phyloP scores from a whole-genome alignment of 1,140 invertebrate species.

The Trichogramma pretiosum region DNA sequence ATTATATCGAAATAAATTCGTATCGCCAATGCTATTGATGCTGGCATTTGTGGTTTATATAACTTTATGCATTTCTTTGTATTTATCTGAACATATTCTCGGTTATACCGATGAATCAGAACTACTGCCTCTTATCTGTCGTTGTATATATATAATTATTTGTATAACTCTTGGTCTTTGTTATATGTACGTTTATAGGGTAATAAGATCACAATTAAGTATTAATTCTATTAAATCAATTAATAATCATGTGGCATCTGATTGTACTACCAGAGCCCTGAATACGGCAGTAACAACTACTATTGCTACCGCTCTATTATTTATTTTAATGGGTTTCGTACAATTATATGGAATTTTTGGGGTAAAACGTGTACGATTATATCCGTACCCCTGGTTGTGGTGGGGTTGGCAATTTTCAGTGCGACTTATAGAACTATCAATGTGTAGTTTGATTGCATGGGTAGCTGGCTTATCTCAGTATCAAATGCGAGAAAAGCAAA shows the following conservation, averaged over 20 bases:
- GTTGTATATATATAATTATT: conserved; percentile 70
- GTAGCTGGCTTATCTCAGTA: conserved; percentile 60
- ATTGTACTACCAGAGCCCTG: conserved; percentile 40
- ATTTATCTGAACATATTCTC: conserved; percentile 56
- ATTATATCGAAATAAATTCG: conserved; percentile 48
- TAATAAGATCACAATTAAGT: conserved; percentile 37
- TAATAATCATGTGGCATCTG: conserved; percentile 33
- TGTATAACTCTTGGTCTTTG: conserved; percentile 71
- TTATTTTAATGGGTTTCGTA: conserved; percentile 68
- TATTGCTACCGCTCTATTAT: conserved; percentile 72
- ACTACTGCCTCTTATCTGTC: conserved; percentile 66
- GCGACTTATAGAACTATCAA: conserved; percentile 71
- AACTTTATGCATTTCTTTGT: conserved; percentile 65
- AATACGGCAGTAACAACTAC: conserved; percentile 76
- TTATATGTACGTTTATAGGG: conserved; percentile 73
- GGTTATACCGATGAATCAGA: conserved; percentile 43
- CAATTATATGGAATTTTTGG: conserved; percentile 77
- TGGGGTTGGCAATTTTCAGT: conserved; percentile 82
- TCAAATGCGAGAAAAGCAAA: conserved; percentile 44
- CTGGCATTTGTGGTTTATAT: conserved; percentile 66
- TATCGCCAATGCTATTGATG: conserved; percentile 64
- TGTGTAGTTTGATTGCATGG: conserved; percentile 74
- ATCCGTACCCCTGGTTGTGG: conserved; percentile 68
- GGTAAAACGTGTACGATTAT: conserved; percentile 50
- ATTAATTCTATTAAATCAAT: conserved; percentile 33